A percentile compares a stretch with the other conserved stretches of the same genome.
phyloP scores from a whole-genome alignment of 2,888 invertebrate genomes.

The Watsonalla cultraria region DNA sequence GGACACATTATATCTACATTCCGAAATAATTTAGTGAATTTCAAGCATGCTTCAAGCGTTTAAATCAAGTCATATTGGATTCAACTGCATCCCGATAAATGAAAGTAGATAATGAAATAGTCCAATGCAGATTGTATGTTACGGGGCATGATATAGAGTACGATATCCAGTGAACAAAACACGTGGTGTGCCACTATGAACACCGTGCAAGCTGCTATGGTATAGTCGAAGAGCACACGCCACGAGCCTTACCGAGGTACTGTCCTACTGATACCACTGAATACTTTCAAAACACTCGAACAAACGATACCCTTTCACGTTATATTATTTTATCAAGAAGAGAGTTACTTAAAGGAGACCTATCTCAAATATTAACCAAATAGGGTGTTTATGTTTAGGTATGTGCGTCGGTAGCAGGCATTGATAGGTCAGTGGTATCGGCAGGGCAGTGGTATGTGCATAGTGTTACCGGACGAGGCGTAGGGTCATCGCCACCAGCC shows the following conservation, averaged over 20 bases:
- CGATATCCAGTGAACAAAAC: constrained; percentile 22
- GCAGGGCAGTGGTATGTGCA: constrained; percentile 4
- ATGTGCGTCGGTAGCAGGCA: not conserved
- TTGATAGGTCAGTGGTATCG: not conserved
- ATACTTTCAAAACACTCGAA: not conserved
- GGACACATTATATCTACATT: constrained; percentile 13
- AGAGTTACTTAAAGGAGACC: too few relatives aligned
- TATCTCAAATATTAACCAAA: too few relatives aligned
- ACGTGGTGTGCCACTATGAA: constrained; percentile 11
- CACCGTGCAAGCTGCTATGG: constrained; percentile 31
- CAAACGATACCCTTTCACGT: too few relatives aligned
- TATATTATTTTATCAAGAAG: too few relatives aligned
- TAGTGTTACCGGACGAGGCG: constrained; percentile 52
- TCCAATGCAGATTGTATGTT: not conserved
- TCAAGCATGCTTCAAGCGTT: too few relatives aligned
- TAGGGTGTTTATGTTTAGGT: not conserved
- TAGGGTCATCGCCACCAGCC: constrained; percentile 59
- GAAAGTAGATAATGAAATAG: too few relatives aligned
- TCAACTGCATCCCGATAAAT: too few relatives aligned
- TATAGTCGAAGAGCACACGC: constrained; percentile 36
- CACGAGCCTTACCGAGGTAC: constrained; percentile 18
- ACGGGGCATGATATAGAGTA: not conserved
- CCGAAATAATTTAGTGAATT: too few relatives aligned
- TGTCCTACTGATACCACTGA: not conserved
- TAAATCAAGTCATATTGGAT: too few relatives aligned